phyloP scores from a whole-genome alignment of 2,888 invertebrate genomes.

The Drosophila hawaiiensis region DNA sequence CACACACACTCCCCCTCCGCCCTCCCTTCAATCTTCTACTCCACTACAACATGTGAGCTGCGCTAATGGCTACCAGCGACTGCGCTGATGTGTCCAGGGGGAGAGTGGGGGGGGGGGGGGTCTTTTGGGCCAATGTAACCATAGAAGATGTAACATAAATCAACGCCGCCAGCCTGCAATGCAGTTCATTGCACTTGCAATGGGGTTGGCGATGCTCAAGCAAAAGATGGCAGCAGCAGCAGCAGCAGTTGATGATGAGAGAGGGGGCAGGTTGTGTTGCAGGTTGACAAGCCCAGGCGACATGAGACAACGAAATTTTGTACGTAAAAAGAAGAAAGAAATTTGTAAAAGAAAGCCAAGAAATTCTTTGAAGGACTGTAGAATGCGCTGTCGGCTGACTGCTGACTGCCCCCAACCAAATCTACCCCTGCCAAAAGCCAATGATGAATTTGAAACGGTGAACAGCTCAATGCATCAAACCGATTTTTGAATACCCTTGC shows the following conservation, averaged over 20 bases:
- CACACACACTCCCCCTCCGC: neutral
- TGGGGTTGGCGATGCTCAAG: conserved; percentile 41
- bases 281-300: conserved; percentile 77
- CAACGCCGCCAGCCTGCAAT: conserved; percentile 78
- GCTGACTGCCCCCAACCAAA: neutral
- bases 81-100: conserved; percentile 3
- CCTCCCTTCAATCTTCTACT: conserved; percentile 5
- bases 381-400: conserved; percentile 18
- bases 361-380: conserved; percentile 79
- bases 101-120: neutral
- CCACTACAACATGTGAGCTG: conserved; percentile 67
- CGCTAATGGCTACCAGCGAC: conserved; percentile 68
- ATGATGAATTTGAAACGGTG: conserved; percentile 69
- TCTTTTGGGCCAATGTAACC: conserved; percentile 67
- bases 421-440: conserved; percentile 34
- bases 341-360: conserved; percentile 66
- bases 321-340: conserved; percentile 10
- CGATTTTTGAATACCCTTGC: neutral
- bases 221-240: conserved; percentile 6
- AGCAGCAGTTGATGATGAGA: conserved; percentile 10
- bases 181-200: conserved; percentile 78
- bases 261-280: conserved; percentile 28
- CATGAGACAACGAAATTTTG: conserved; percentile 76
- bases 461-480: neutral
- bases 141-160: conserved; percentile 81